Conservation (phyloP, 2,888 invertebrate species). For the Reticulitermes lucifugus region DNA sequence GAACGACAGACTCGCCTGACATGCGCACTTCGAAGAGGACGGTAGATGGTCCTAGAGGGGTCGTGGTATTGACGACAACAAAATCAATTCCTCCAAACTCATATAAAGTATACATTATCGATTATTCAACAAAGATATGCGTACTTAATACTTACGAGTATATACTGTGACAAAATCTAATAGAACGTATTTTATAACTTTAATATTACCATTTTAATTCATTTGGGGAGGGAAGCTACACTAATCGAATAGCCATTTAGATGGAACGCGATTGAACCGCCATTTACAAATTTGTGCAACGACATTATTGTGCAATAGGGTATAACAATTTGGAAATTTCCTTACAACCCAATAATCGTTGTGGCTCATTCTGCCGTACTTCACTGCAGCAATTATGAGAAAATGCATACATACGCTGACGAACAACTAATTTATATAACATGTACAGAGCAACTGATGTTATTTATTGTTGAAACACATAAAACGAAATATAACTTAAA, state of each 20-base stretch:
- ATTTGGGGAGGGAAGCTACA: not conserved
- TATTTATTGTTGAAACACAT: no score
- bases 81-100: constrained; percentile 32
- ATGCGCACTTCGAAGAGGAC: constrained; percentile 55
- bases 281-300: not conserved
- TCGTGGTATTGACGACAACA: constrained; percentile 36
- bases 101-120: not conserved
- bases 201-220: not conserved
- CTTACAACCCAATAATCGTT: no score
- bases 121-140: not conserved
- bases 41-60: constrained; percentile 40
- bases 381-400: no score
- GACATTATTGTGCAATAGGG: no score
- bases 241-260: not conserved
- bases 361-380: no score
- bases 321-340: no score
- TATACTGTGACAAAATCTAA: no score
- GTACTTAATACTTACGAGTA: not conserved
- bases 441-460: no score
- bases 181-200: not conserved
- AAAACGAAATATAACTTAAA: no score
- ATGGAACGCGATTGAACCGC: not conserved
- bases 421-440: no score
- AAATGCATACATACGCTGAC: no score
- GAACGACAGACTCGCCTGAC: constrained; percentile 57